Evolutionary conservation across 2,888 invertebrate genomes (phyloP), one percentile per base, ranked within the genome.

Genomic region (Caenorhabditis sp.): DNA sequence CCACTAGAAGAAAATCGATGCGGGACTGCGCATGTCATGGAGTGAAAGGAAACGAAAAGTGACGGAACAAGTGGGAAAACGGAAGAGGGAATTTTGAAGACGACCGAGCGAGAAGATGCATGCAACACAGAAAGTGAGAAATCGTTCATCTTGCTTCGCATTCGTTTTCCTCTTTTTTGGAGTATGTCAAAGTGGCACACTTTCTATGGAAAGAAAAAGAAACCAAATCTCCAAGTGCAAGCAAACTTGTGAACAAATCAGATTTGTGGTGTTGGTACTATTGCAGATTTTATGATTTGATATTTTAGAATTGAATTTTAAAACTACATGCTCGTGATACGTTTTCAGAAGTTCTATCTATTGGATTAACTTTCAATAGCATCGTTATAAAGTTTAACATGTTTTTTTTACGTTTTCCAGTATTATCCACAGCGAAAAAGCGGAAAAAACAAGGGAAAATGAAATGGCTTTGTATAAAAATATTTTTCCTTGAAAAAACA

Each of bases 1-100:
- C 61, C 65, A 53, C 64, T 69, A 61, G 65, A 22, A 56, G 64
- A 81, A 81, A 81, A 81, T 81, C 80, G 80, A 81, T 81, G 80
- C 60, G 77, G 67, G 65, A 60, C 74, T 74, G 80, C 81, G 81
- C 64, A 40, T 56, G 61, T 62, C 53, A 58, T 69, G 55, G 53
- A 65, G 58, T 32, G 51, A 72, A 72, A 68, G 60, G 71, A 65
- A 71, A 79, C 67, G 71, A 71, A 71, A 67, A 71, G 60, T 79
- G 79, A 65, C 79, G 71, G 65, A 77, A 77, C 62, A 69, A 67
- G 76, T 61, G 68, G 60, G 40, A 67, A 65, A 64, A 56, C 50
- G 60, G 56, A 51, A 47, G 62, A 44, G 61, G 18, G 56, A 65
- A 60, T 78, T 78, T 78, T 60, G 70, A 70, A 70, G 70, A 70